Evolutionary conservation across 2,888 invertebrate genomes (phyloP), one percentile per base, ranked within the genome.

Genomic region (Caenorhabditis parvicauda): DNA sequence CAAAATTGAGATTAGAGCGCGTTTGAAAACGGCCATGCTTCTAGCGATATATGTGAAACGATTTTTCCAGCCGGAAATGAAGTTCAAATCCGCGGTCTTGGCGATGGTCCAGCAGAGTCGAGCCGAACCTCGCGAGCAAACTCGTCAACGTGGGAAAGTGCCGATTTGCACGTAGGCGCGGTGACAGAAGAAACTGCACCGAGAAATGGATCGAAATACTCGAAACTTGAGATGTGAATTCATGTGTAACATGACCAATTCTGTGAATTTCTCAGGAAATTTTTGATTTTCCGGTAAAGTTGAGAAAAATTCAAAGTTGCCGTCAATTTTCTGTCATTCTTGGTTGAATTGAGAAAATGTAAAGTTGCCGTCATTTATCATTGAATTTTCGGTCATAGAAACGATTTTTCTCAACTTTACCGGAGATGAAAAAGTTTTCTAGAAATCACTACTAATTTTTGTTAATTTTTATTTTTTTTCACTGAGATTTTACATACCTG

Each of bases 71-170:
- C 47, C 43, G 66, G 67, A 17, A 57, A 57, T 21, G 64, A 72
- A 53, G 72, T 72, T 0, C 68, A 72, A 44, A 72, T 72, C 39
- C 64, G 72, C 2, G 72, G 72, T 12, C 55, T 72, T 4, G 72
- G 72, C 14, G 44, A 27, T 9, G 19, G 29, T 21, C 28, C 48
- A 1, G 42, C 35, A 6, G 48, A 24, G 14, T 37, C 42, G 12
- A 14, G 19, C 22, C 24, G 45, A 2, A 14, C 54, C 12, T 32
- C 60, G 9, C 35, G 35, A 21, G 19, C n/a, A 17, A 38, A 45
- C 6, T 47, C 42, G 22, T 52, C 68, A 14, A 67, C 67, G 39
- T 71, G 71, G 71, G 68, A 71, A 39, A 54, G 52, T 38, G 55
- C 61, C 24, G 64, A 65, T 38, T 53, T 71, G 12, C 60, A 64